Evolutionary conservation across 2,797 vertebrate genomes (phyloP).

Genomic region (Muscicapa comitata): DNA sequence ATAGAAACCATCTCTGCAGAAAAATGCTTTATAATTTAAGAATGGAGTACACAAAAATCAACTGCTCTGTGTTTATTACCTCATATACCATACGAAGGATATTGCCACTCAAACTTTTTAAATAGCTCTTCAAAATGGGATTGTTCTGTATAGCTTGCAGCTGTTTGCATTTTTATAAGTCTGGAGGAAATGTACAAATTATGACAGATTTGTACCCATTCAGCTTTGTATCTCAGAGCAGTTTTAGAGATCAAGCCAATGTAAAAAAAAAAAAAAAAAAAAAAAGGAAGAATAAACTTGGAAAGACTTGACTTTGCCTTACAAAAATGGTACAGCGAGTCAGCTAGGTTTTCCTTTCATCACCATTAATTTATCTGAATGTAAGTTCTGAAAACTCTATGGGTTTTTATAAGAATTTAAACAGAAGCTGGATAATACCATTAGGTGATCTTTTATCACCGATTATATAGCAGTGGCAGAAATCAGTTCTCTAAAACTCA

Average conservation of each 20-base stretch:
- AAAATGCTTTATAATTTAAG: background rate
- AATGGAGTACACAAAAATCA: slow-evolving; percentile 15
- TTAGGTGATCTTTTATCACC: background rate
- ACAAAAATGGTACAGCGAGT: background rate
- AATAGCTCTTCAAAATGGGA: slow-evolving; percentile 1
- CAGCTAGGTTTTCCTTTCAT: background rate
- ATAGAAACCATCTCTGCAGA: background rate
- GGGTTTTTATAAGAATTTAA: background rate
- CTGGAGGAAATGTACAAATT: slow-evolving; percentile 16
- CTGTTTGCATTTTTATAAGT: background rate
- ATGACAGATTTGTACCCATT: background rate
- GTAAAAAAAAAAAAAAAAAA: background rate
- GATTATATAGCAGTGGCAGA: background rate
- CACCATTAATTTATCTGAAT: background rate
- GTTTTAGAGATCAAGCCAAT: background rate
- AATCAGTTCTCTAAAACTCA: background rate
- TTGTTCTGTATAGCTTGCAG: slow-evolving; percentile 5
- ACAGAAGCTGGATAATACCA: background rate
- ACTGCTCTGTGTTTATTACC: background rate
- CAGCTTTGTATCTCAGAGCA: background rate
- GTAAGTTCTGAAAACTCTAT: background rate
- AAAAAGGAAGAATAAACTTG: background rate
- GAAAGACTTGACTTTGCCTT: background rate
- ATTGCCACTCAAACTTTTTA: slow-evolving; percentile 13
- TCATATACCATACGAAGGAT: background rate